Evolutionary conservation across 2,888 invertebrate species (phyloP), one percentile per base, ranked within the genome.

Genomic region (Quadroppia sp.): DNA sequence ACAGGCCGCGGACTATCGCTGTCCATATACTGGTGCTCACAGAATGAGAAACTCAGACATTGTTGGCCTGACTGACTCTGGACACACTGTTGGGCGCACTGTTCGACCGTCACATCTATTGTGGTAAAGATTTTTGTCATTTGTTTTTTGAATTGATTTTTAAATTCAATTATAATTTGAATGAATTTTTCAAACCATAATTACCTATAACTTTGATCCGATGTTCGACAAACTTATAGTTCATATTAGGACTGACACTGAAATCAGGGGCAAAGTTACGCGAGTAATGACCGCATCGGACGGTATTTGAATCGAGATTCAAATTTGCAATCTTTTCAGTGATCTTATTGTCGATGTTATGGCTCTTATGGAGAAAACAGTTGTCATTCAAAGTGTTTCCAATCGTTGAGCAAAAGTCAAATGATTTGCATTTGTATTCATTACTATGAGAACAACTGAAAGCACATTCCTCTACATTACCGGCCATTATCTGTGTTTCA

Each of bases 391-490:
- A 9, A 15, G 50, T 4, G 4, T 17, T 17, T 50, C 50, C 50
- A 20, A 17, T 20, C 4, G 50, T 9, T 3, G 4, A n/a, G 50
- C 50, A 50, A 17, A 50, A n/a, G 4, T 50, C 50, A 20, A 50
- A 50, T 17, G 50, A 50, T 50, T 50, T 50, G 15, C 50, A 50
- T 7, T 15, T 50, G 20, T 9, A 7, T 50, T 17, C 4, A 3
- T 50, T 50, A n/a, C 15, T 20, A 20, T 50, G 4, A 50, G 50
- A 7, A 15, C 50, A 50, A 20, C 3, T 20, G 20, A 50, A 15
- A 4, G 50, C 50, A 50, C 50, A 50, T 50, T 50, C 50, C 50
- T 50, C 50, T 50, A 50, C 20, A 50, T 50, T 50, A 20, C 20
- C 15, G n/a, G 50, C 50, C 6, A 15, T 50, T 4, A 4, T 20